Percentiles rank a stretch among this genome's conserved stretches.
These are phyloP conservation scores for Zaprionus inermis DNA, from an alignment of 1,140 invertebrate species.

Conservation along the genomic window DNA sequence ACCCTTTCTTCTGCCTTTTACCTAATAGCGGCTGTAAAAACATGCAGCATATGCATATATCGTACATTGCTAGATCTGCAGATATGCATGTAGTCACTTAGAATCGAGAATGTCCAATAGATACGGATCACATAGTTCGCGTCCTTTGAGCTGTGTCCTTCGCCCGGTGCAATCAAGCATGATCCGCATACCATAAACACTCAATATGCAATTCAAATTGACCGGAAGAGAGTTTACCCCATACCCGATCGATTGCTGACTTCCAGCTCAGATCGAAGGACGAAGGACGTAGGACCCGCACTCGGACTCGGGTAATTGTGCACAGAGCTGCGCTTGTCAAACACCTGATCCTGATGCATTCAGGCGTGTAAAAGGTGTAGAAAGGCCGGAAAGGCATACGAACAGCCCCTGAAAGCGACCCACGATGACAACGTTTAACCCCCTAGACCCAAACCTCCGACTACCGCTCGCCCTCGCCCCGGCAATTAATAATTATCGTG, in stretches of 20 bases:
- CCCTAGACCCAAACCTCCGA: conserved; percentile 9
- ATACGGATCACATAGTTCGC: not conserved
- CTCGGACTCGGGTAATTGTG: conserved; percentile 19
- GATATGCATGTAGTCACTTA: no score
- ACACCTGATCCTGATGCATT: conserved; percentile 79
- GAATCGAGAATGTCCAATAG: not conserved
- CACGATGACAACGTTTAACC: conserved; percentile 27
- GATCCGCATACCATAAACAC: conserved; percentile 77
- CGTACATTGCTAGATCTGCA: no score
- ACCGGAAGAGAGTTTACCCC: conserved; percentile 58
- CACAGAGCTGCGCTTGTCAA: conserved; percentile 57
- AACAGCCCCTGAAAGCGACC: conserved; percentile 34
- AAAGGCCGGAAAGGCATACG: conserved; percentile 67
- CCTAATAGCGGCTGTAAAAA: no score
- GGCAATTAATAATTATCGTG: conserved; percentile 78
- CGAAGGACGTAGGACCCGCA: not conserved
- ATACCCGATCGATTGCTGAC: not conserved
- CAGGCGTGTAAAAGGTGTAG: conserved; percentile 80
- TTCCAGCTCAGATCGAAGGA: not conserved
- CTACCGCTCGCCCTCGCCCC: conserved; percentile 21
- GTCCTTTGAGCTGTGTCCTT: not conserved
- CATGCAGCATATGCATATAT: no score
- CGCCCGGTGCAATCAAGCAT: conserved; percentile 59
- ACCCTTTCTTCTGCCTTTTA: no score
- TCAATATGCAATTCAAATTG: conserved; percentile 77